Evolutionary conservation across 2,113 vertebrate species (phyloP).

Genomic region (Salvelinus alpinus): DNA sequence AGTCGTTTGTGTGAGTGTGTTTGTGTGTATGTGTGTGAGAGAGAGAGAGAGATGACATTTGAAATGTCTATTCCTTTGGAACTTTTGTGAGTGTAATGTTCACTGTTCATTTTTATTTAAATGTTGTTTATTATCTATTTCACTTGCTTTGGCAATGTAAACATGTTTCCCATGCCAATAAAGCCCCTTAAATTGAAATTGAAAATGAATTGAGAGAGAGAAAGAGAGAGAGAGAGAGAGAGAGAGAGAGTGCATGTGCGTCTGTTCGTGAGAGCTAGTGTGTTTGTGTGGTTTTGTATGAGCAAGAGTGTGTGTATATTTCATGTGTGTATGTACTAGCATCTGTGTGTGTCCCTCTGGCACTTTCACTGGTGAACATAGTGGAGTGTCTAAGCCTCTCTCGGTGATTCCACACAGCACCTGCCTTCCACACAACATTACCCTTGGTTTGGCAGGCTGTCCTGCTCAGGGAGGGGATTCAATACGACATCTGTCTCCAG

Average conservation of each 20-base stretch:
- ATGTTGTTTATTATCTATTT: no score
- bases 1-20: not conserved
- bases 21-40: not conserved
- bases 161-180: no score
- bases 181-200: no score
- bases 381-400: not conserved
- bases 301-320: not conserved
- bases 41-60: no score
- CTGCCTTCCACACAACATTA: not conserved
- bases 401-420: not conserved
- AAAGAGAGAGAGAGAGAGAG: no score
- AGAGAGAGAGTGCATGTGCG: not conserved
- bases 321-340: not conserved
- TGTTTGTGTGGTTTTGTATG: not conserved
- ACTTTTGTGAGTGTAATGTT: no score
- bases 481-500: not conserved
- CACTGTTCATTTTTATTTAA: no score
- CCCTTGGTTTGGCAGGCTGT: not conserved
- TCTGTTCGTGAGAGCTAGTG: not conserved
- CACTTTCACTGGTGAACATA: not conserved
- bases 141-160: no score
- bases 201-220: no score
- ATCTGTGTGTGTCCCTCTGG: not conserved
- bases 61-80: no score
- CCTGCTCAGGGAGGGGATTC: not conserved